Base-by-base conservation (phyloP, 2,113 vertebrate species). In the human region DNA sequence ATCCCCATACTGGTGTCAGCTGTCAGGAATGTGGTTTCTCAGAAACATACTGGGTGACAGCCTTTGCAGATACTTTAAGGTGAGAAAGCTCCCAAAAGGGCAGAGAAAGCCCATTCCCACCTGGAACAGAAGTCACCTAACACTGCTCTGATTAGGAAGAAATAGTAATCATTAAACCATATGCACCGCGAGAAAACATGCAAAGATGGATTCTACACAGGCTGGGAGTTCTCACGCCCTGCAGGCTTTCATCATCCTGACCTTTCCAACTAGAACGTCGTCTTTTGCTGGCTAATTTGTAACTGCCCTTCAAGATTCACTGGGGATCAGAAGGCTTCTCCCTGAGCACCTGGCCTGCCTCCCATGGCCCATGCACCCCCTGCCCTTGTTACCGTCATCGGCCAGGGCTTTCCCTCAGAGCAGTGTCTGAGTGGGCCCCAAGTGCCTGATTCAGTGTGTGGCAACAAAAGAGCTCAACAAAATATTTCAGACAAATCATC, bases 361-460 rank as follows among this genome's bases (percentile, higher is more conserved):
- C 68, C 16, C 25, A 2, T 4, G 16, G 43, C 59, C 6, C n/a
- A 55, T 0, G 16, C 22, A 94, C 52, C 6, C 40, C 0, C 0
- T 18, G 72, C 45, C 17, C 75, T 61, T 1, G 0, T 61, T 18
- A 55, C 32, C 50, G 3, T 2, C 0, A 2, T 0, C 0, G 3
- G 8, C 4, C 20, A 12, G 3, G 1, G 0, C 40, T 30, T 64
- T 6, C 70, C 25, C 0, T 0, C 22, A 52, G 78, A 64, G 78
- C 3, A 40, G 59, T 86, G 66, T 35, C 91, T 5, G 13, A 17
- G 25, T 4, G 55, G 38, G 8, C 6, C 27, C 35, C 23, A 13
- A 35, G 76, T 12, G 9, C 32, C 64, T 0, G 0, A 11, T 52
- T 88, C 73, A 25, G 45, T 13, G 43, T 7, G 5, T 7, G 0